Percentiles rank a stretch among this genome's conserved stretches.
These are phyloP conservation scores for Clarias magur DNA, from an alignment of 2,113 vertebrate species.

Conservation along the genomic window DNA sequence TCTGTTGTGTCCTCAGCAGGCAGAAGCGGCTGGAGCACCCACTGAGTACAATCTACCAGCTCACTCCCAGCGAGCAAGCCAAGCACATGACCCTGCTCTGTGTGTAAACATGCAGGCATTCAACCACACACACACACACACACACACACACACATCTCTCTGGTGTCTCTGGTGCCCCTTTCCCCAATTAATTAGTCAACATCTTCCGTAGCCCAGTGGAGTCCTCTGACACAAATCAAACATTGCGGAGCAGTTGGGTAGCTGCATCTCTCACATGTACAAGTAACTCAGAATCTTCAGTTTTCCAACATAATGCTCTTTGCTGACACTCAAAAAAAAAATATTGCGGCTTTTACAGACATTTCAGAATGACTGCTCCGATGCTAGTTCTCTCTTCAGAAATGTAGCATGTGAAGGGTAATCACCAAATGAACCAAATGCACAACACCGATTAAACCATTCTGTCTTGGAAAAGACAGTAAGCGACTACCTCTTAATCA, in stretches of 20 bases:
- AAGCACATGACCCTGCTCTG: constrained; percentile 63
- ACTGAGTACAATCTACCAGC: constrained; percentile 71
- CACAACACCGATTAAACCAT: constrained; percentile 41
- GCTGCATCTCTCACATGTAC: constrained; percentile 14
- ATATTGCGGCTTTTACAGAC: constrained; percentile 8
- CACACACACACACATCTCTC: constrained; percentile 6
- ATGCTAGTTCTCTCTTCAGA: background rate
- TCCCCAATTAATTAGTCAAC: constrained; percentile 48
- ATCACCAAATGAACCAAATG: constrained; percentile 21
- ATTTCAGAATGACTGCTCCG: background rate
- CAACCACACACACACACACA: constrained; percentile 27
- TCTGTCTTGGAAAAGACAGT: constrained; percentile 33
- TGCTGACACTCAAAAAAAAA: background rate
- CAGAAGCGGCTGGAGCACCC: constrained; percentile 81
- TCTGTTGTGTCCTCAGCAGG: constrained; percentile 84
- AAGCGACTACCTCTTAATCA: constrained; percentile 43
- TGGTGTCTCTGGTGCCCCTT: constrained; percentile 38
- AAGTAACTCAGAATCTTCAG: constrained; percentile 1
- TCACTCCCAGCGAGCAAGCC: constrained; percentile 70
- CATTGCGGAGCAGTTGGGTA: constrained; percentile 23
- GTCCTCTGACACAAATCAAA: constrained; percentile 38
- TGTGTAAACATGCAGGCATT: constrained; percentile 41
- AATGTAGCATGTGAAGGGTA: background rate
- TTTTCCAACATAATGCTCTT: constrained; percentile 2
- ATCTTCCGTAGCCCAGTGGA: constrained; percentile 44